phyloP scores from a whole-genome alignment of 2,113 vertebrate species.

The Oreochromis spilurus region DNA sequence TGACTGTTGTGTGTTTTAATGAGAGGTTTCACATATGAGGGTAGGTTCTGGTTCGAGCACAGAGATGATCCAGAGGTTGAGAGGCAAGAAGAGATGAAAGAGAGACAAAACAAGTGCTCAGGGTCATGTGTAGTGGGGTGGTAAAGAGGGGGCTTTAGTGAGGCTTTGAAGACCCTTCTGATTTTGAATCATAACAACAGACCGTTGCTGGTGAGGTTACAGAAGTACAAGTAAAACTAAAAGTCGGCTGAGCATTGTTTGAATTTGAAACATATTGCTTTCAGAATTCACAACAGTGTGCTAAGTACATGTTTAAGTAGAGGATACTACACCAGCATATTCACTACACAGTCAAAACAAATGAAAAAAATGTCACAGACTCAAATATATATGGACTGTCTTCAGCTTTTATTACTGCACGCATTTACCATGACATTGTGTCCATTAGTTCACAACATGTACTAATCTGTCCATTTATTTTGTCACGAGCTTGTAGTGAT shows the following conservation, averaged over 20 bases:
- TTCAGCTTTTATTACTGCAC: neutral
- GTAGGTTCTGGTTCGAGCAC: neutral
- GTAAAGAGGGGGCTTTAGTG: neutral
- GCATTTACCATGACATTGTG: neutral
- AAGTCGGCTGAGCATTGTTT: neutral
- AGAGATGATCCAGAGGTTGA: conserved; percentile 19
- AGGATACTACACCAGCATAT: neutral
- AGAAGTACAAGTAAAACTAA: neutral
- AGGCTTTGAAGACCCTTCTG: neutral
- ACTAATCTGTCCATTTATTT: neutral
- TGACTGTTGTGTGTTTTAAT: conserved; percentile 24
- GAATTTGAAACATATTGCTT: neutral
- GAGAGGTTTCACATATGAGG: conserved; percentile 29
- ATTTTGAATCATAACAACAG: conserved; percentile 25
- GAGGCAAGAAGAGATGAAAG: conserved; percentile 37
- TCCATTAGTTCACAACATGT: neutral
- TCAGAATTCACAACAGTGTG: neutral
- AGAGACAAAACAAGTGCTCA: conserved; percentile 22
- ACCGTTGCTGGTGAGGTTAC: neutral
- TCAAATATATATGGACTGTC: neutral
- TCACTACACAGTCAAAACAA: neutral
- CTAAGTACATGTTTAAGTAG: neutral
- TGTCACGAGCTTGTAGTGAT: neutral
- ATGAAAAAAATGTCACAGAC: neutral
- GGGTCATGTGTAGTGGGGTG: neutral